Evolutionary conservation across 2,113 vertebrate species (phyloP), one percentile per base, ranked within the genome.

Genomic region (Arvicanthis niloticus): DNA sequence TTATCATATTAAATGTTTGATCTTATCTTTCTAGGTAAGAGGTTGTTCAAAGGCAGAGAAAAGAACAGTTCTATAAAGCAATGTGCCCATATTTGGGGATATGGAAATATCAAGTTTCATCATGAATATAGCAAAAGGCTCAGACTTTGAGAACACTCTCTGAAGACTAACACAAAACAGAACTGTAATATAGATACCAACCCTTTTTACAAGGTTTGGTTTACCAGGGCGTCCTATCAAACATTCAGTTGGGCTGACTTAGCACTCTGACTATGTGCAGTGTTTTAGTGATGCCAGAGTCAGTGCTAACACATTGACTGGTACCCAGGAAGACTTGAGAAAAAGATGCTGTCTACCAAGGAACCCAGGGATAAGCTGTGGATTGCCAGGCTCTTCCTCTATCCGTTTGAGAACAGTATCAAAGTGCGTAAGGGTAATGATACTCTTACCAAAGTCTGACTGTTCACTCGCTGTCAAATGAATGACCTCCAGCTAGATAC

Each of bases 11-110:
- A 87, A 76, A 76, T 62, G n/a, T 90, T 76, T 51, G 45, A 73
- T 68, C 53, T 81, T 86, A 89, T 37, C 82, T 92, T 88, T 77
- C 48, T 78, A 82, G 80, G 12, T 87, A 72, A 93, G 89, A 92
- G 53, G 73, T 56, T 89, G 73, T 94, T 42, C 3, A 95, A 86
- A 93, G 17, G 40, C 8, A 31, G 26, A 91, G 73, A 90, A 90
- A 95, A 92, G 31, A 53, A 78, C 2, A 22, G 42, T 37, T n/a
- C 58, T 42, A 58, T 3, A 88, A 88, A 91, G 19, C 24, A 92
- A 22, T 17, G 0, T 91, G 76, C n/a, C 5, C 34, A 84, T 77
- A 65, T 68, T 81, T 34, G 65, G 21, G 51, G 84, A 37, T 81
- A 24, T 19, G 16, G 21, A 17, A 88, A 62, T 11, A 60, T 37